phyloP scores from a whole-genome alignment of 2,888 invertebrate genomes.

The Pandemis heparana region DNA sequence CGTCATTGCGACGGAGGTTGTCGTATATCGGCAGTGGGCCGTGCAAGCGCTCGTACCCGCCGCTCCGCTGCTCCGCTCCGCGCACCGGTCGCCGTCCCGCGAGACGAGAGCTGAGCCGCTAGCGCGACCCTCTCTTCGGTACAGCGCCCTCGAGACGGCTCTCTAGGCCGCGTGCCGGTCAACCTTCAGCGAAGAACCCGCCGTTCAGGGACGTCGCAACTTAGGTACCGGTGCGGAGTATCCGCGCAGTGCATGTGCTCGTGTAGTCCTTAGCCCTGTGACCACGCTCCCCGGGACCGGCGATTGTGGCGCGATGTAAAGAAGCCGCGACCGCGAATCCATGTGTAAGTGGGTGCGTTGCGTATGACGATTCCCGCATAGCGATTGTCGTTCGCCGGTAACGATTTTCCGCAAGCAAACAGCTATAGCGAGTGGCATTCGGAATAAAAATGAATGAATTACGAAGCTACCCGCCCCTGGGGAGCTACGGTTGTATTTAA shows the following conservation, averaged over 20 bases:
- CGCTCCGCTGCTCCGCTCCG: slow-evolving; percentile 55
- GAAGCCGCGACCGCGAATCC: slow-evolving; percentile 78
- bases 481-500: slow-evolving; percentile 67
- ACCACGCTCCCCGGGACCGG: slow-evolving; percentile 88
- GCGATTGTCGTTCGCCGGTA: slow-evolving; percentile 65
- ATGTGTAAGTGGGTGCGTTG: slow-evolving; percentile 83
- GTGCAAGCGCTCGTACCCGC: slow-evolving; percentile 76
- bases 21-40: slow-evolving; percentile 83
- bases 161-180: slow-evolving; percentile 17
- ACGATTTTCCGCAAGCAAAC: slow-evolving; percentile 70
- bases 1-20: slow-evolving; percentile 85
- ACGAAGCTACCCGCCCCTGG: slow-evolving; percentile 61
- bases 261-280: slow-evolving; percentile 85
- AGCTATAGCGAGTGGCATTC: slow-evolving; percentile 62
- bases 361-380: slow-evolving; percentile 69
- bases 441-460: slow-evolving; percentile 75
- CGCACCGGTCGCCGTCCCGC: slow-evolving; percentile 58
- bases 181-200: slow-evolving; percentile 26
- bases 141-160: slow-evolving; percentile 18
- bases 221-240: slow-evolving; percentile 49
- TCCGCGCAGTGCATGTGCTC: slow-evolving; percentile 85
- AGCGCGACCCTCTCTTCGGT: slow-evolving; percentile 14
- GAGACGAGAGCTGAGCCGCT: slow-evolving; percentile 40
- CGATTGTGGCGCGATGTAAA: slow-evolving; percentile 87
- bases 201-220: slow-evolving; percentile 28